Percentiles rank a stretch among this genome's conserved stretches.
Evolutionary conservation across 1,140 invertebrate species (phyloP).

Genomic region (Penaeus japonicus): DNA sequence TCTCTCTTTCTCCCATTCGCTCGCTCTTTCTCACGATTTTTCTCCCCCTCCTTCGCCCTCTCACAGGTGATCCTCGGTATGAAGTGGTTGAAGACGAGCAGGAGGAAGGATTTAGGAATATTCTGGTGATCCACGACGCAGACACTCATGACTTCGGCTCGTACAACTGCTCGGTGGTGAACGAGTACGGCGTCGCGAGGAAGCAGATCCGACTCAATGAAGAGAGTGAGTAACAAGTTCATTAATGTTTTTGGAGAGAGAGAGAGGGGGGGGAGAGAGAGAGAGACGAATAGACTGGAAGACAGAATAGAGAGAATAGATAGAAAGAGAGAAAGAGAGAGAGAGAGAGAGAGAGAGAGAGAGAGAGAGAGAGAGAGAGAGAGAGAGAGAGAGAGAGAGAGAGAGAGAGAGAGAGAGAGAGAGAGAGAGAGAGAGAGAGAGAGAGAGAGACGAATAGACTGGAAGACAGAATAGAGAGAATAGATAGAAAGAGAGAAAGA

Average conservation of each 20-base stretch:
- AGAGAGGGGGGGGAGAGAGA: too few species aligned
- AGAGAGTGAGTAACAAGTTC: neutral
- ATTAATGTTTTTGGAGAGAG: neutral
- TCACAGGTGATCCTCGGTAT: slow-evolving; percentile 65
- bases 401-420: neutral
- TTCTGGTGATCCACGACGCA: slow-evolving; percentile 83
- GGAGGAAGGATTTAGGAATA: slow-evolving; percentile 76
- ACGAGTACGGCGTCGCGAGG: slow-evolving; percentile 77
- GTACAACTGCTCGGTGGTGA: slow-evolving; percentile 92
- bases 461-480: too few species aligned
- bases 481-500: too few species aligned
- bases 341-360: neutral
- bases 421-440: too few species aligned
- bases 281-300: too few species aligned
- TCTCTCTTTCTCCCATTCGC: neutral
- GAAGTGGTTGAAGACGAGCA: slow-evolving; percentile 69
- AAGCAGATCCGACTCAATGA: slow-evolving; percentile 30
- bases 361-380: neutral
- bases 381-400: neutral
- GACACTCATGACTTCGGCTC: slow-evolving; percentile 86
- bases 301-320: too few species aligned
- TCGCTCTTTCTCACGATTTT: too few species aligned
- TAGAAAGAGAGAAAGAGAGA: neutral
- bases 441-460: too few species aligned
- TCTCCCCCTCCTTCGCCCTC: neutral